Evolutionary conservation across 2,797 vertebrate species (phyloP), one percentile per base, ranked within the genome.

Genomic region (Falco columbarius): DNA sequence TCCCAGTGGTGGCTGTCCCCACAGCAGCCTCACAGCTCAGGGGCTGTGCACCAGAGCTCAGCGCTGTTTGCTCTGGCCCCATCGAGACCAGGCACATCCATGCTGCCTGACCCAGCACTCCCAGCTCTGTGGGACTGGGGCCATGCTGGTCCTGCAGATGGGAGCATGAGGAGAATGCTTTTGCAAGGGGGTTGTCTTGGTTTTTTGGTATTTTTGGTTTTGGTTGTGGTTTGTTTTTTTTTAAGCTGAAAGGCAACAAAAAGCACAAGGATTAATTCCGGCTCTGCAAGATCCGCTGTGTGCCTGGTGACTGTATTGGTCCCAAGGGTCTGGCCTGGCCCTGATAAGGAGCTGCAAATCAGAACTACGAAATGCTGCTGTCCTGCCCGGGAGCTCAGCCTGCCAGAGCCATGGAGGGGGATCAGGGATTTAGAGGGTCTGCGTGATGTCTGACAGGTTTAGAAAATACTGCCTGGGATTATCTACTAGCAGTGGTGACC

Each of bases 31-130:
- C 12, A 5, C 61, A 21, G 23, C 40, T 24, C 10, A 5, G 36
- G 46, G 30, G 6, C 40, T 9, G 0, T 1, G 7, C 46, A n/a
- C 42, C 0, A 0, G 24, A 17, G 29, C 27, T 5, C 2, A 1
- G 42, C 27, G 29, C 20, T 56, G 44, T 61, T 73, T 40, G 9
- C 40, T 67, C 79, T 38, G 38, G 30, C 63, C 52, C 73, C 2
- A 0, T 5, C 38, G 61, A 24, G 66, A 40, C 30, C 27, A 13
- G 68, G 23, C 55, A 52, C 27, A 17, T 86, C 36, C 38, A 7
- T 0, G 12, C 10, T 32, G 34, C 59, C 44, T 42, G 32, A 32
- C 16, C 47, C 49, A 51, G 47, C 0, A 0, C 54, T 65, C 30
- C 73, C 68, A 61, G 63, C 14, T 62, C 52, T 0, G 0, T 15